A percentile compares a stretch with the other conserved stretches of the same genome.
phyloP scores from a whole-genome alignment of 2,797 vertebrate genomes.

The Hydrocynus forskahlii region DNA sequence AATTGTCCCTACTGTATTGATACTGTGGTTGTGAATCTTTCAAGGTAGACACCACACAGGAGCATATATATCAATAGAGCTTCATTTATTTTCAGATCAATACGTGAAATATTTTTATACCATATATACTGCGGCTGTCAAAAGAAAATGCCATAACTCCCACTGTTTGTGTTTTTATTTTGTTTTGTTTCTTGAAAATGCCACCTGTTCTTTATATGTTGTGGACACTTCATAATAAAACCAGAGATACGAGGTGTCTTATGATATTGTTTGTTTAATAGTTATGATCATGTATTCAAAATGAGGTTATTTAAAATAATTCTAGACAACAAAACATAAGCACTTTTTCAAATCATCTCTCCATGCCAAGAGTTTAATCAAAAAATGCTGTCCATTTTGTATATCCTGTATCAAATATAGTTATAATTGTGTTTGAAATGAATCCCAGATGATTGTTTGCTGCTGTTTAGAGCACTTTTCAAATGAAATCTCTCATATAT shows the following conservation, averaged over 20 bases:
- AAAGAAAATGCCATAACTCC: background rate
- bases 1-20: slow-evolving; percentile 61
- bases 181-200: background rate
- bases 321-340: too few species aligned
- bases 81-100: slow-evolving; percentile 38
- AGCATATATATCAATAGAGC: slow-evolving; percentile 45
- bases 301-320: too few species aligned
- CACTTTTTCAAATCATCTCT: too few species aligned
- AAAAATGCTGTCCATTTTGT: too few species aligned
- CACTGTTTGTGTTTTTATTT: background rate
- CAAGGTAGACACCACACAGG: slow-evolving; percentile 51
- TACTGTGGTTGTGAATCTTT: slow-evolving; percentile 62
- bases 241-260: background rate
- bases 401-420: background rate
- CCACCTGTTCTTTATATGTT: background rate
- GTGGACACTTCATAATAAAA: background rate
- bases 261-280: too few species aligned
- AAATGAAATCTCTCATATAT: too few species aligned
- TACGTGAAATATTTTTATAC: slow-evolving; percentile 40
- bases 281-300: too few species aligned
- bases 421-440: background rate
- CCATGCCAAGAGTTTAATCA: too few species aligned
- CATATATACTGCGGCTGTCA: background rate
- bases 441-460: background rate
- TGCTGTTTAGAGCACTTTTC: too few species aligned